Evolutionary conservation across 2,888 invertebrate genomes (phyloP).

Genomic region (Neoscelio sp.): DNA sequence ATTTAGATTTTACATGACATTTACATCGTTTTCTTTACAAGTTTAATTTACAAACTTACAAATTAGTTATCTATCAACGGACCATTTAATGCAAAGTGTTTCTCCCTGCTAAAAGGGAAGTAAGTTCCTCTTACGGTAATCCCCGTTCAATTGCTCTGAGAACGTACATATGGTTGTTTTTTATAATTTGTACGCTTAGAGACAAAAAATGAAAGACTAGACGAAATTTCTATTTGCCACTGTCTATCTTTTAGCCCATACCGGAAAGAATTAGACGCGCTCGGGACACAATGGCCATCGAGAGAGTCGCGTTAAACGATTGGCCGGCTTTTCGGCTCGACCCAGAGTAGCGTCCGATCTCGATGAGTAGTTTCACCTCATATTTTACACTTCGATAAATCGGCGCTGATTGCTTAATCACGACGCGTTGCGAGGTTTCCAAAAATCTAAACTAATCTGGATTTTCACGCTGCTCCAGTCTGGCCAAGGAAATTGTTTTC

Average conservation of each 20-base stretch:
- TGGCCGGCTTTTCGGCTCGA: conserved; percentile 48
- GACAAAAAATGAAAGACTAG: conserved; percentile 24
- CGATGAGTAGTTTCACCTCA: conserved; percentile 49
- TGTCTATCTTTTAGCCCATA: conserved; percentile 24
- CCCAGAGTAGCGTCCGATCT: conserved; percentile 22
- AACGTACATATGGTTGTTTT: conserved; percentile 52
- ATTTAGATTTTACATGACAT: too few species aligned
- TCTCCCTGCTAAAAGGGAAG: too few species aligned
- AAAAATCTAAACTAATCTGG: conserved; percentile 20
- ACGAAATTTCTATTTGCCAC: conserved; percentile 55
- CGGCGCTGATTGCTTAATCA: conserved; percentile 43
- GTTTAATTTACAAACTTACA: too few species aligned
- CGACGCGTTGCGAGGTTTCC: conserved; percentile 18
- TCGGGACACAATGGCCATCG: conserved; percentile 63
- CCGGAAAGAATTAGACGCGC: conserved; percentile 69
- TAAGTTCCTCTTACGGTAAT: too few species aligned
- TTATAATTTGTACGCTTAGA: conserved; percentile 28
- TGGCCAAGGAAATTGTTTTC: neutral
- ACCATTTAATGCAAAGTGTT: too few species aligned
- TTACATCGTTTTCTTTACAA: too few species aligned
- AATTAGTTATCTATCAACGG: too few species aligned
- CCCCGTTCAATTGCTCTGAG: conserved; percentile 49
- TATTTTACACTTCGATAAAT: conserved; percentile 54
- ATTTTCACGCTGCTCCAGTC: conserved; percentile 6
- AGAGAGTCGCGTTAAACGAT: conserved; percentile 7